Evolutionary conservation across 2,113 vertebrate genomes (phyloP).

Genomic region (Rhegmatorhina hoffmannsi): DNA sequence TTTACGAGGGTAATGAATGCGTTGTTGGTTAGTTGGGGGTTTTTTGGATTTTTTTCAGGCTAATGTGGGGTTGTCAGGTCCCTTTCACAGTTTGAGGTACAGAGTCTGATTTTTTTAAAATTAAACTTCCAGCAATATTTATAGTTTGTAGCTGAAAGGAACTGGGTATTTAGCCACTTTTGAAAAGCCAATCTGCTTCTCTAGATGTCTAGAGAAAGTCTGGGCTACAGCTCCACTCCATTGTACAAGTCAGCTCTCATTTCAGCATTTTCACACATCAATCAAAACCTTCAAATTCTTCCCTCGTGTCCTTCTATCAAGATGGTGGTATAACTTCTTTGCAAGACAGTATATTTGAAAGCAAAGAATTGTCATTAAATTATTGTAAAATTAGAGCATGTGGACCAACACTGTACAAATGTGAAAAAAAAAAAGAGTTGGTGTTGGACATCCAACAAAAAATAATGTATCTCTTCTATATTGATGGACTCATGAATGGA

Average conservation of each 20-base stretch:
- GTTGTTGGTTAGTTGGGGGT: neutral
- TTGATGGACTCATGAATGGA: neutral
- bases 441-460: neutral
- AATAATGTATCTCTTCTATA: neutral
- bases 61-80: no score
- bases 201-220: neutral
- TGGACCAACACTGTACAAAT: neutral
- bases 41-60: neutral
- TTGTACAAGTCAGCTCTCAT: neutral
- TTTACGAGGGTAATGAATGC: neutral
- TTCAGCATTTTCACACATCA: neutral
- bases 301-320: neutral
- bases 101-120: neutral
- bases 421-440: neutral
- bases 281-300: neutral
- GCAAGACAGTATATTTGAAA: neutral
- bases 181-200: neutral
- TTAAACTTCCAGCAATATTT: neutral
- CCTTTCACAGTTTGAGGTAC: neutral
- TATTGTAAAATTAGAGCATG: neutral
- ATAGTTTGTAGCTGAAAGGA: neutral
- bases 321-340: neutral
- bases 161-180: neutral
- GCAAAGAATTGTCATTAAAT: neutral
- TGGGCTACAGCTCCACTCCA: neutral